Evolutionary conservation across 2,113 vertebrate species (phyloP).

Genomic region (Hiodon tergisus): DNA sequence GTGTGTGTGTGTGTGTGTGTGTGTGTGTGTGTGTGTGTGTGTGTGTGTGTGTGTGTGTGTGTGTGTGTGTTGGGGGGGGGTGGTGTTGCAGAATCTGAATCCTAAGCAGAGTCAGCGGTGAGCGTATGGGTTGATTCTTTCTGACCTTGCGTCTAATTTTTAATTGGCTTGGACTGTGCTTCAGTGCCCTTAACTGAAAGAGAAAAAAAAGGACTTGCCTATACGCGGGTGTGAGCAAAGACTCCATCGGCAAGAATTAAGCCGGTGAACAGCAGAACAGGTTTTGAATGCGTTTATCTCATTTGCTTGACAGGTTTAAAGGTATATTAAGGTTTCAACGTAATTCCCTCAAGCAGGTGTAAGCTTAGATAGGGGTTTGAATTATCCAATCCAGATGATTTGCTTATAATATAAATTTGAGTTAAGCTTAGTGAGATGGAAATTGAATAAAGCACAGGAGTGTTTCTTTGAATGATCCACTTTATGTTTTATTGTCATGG

Average conservation of each 20-base stretch:
- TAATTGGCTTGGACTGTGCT: background rate
- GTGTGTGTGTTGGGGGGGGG: too few species aligned
- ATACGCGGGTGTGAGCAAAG: conserved; percentile 45
- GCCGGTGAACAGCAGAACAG: conserved; percentile 49
- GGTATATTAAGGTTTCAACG: conserved; percentile 60
- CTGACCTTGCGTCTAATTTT: conserved; percentile 58
- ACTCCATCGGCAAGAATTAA: conserved; percentile 61
- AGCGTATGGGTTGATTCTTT: too few species aligned
- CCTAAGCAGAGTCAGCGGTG: too few species aligned
- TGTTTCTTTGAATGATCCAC: conserved; percentile 58
- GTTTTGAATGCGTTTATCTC: conserved; percentile 61
- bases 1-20: too few species aligned
- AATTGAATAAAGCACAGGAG: conserved; percentile 65
- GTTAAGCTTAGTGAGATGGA: conserved; percentile 64
- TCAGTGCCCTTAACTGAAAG: background rate
- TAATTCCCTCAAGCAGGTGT: conserved; percentile 74
- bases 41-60: too few species aligned
- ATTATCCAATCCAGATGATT: conserved; percentile 60
- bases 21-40: too few species aligned
- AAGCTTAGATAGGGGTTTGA: conserved; percentile 64
- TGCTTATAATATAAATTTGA: conserved; percentile 51
- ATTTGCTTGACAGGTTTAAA: conserved; percentile 68
- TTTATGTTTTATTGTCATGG: conserved; percentile 35
- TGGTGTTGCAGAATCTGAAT: too few species aligned
- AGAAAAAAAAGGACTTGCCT: background rate